phyloP scores from a whole-genome alignment of 2,888 invertebrate genomes.

The Andricus quercusramuli region DNA sequence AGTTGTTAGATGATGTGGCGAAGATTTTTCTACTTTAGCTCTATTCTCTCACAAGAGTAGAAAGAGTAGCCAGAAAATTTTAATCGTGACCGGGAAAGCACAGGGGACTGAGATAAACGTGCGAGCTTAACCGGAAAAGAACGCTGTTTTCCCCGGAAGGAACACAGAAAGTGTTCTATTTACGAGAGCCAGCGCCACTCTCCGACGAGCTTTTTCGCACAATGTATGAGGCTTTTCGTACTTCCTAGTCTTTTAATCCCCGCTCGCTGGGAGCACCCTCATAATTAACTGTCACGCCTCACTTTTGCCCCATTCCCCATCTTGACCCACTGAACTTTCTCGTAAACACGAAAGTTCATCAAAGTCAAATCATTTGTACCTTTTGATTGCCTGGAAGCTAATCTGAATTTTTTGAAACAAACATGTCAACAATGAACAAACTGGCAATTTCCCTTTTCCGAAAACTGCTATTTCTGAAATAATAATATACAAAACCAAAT shows the following conservation, averaged over 20 bases:
- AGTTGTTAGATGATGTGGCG: slow-evolving; percentile 5
- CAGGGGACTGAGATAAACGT: neutral
- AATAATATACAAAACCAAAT: neutral
- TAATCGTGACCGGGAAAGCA: neutral
- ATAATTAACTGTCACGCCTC: neutral
- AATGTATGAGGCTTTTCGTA: slow-evolving; percentile 31
- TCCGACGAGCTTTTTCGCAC: slow-evolving; percentile 33
- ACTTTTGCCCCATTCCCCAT: neutral
- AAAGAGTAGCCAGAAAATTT: neutral
- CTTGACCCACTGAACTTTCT: slow-evolving; percentile 17
- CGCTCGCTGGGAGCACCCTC: slow-evolving; percentile 15
- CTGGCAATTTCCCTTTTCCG: neutral
- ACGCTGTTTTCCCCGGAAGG: slow-evolving; percentile 5
- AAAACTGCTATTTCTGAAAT: neutral
- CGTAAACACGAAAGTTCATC: neutral
- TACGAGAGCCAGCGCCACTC: slow-evolving; percentile 30
- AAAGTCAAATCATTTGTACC: neutral
- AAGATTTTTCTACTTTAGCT: neutral
- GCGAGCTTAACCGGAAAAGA: slow-evolving; percentile 10
- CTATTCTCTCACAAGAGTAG: neutral
- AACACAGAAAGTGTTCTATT: slow-evolving; percentile 37
- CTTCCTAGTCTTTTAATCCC: slow-evolving; percentile 26
- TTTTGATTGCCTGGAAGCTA: neutral
- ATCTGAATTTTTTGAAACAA: too few species aligned
- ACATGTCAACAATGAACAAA: too few species aligned